A percentile compares a stretch with the other conserved stretches of the same genome.
These are phyloP conservation scores for Pyrocoelia pectoralis DNA, from an alignment of 2,888 invertebrate genomes.

Conservation along the genomic window DNA sequence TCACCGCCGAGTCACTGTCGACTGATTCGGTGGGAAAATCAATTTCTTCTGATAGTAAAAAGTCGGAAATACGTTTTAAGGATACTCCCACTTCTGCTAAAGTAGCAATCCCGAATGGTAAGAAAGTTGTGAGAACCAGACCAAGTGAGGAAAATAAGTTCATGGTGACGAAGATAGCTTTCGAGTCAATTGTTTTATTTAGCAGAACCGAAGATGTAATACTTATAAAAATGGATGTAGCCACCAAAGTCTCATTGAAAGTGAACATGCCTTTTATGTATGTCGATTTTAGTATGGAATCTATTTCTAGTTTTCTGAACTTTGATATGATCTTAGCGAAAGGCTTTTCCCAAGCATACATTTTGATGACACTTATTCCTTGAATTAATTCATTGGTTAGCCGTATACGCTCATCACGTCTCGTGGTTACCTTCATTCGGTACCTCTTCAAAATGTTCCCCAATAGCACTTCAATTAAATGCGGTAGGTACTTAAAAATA, in stretches of 20 bases:
- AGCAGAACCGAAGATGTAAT: not conserved
- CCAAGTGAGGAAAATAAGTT: not conserved
- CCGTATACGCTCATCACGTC: not conserved
- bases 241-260: not conserved
- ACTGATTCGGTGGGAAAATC: not conserved
- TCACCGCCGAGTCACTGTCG: not conserved
- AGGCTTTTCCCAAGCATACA: constrained; percentile 6
- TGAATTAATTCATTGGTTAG: constrained; percentile 3
- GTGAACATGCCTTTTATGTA: not conserved
- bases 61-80: constrained; percentile 70
- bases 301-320: not conserved
- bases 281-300: not conserved
- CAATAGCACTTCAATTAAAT: not conserved
- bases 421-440: not conserved
- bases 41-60: constrained; percentile 46
- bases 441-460: not conserved
- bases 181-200: not conserved
- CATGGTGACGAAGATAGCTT: not conserved
- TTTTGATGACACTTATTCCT: not conserved
- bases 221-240: not conserved
- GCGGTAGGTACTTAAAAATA: too few relatives aligned
- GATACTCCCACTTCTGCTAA: constrained; percentile 73
- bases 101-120: constrained; percentile 71
- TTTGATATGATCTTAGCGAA: not conserved
- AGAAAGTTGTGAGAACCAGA: constrained; percentile 80